Evolutionary conservation across 2,113 vertebrate genomes (phyloP), one percentile per base, ranked within the genome.

Genomic region (Menidia beryllina): DNA sequence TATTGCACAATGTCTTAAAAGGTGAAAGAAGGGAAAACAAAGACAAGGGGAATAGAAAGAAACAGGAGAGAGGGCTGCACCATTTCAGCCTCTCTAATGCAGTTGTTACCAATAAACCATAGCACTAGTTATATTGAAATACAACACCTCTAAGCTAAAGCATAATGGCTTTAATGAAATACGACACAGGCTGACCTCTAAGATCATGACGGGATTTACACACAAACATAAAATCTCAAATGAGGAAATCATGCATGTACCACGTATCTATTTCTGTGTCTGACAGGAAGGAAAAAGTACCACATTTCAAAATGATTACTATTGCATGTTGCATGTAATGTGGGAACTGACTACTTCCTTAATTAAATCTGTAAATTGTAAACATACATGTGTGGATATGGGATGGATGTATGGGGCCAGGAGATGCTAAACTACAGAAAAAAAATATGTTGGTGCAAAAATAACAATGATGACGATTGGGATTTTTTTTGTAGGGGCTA

Each of bases 401-500:
- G 49, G 51, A 19, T 34, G n/a, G 19, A 15, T 15, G 19, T 26
- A 41, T 50, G 50, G 27, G 23, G 49, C n/a, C 20, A 39, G 41
- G 13, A 41, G 21, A 48, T 20, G 30, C 62, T 66, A 43, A 79
- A 72, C 69, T 59, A 30, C 70, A 57, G 38, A 11, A 14, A 56
- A 52, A 68, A 56, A 52, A 68, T 72, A 39, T 73, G 30, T 50
- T 79, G 64, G 79, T 41, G 49, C 69, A 20, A 49, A 62, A 64
- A 48, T 59, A 59, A 75, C 81, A 83, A 68, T 83, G 68, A 76
- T 72, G 79, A 51, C 53, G 47, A 76, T 56, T 66, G 39, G 49
- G 52, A 77, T 81, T 89, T 81, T n/a, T 81, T 3, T 81, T 83
- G 66, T 86, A 53, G 85, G 89, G 77, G 72, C 83, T 90, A 92